Percentiles rank a stretch among this genome's conserved stretches.
Conservation (phyloP, 1,140 invertebrate genomes). For the Drosophila leontia region DNA sequence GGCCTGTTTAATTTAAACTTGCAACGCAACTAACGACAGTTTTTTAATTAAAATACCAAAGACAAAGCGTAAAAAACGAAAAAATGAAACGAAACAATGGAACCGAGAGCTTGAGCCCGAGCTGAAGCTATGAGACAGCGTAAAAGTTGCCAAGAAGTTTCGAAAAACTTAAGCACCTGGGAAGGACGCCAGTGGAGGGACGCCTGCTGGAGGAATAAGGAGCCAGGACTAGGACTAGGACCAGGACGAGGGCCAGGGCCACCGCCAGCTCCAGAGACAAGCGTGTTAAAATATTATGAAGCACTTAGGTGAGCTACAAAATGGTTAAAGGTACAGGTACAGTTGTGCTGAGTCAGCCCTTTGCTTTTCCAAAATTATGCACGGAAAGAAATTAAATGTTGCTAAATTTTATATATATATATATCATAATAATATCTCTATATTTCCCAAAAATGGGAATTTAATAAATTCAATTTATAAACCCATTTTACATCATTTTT, state of each 20-base stretch:
- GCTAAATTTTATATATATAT: neutral
- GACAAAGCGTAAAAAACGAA: conserved; percentile 67
- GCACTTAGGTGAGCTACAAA: conserved; percentile 72
- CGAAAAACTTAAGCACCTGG: conserved; percentile 69
- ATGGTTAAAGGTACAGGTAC: conserved; percentile 52
- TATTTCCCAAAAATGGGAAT: no score
- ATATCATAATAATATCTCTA: neutral
- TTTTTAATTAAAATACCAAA: conserved; percentile 82
- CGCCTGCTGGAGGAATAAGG: no score
- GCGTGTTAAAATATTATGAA: conserved; percentile 81
- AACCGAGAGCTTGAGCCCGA: conserved; percentile 24
- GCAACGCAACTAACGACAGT: conserved; percentile 78
- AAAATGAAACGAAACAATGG: conserved; percentile 38
- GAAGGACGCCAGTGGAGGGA: conserved; percentile 8
- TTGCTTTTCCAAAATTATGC: neutral
- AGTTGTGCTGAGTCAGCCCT: conserved; percentile 34
- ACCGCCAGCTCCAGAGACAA: conserved; percentile 38
- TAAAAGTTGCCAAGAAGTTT: conserved; percentile 75
- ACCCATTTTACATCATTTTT: accelerated
- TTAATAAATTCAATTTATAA: no score
- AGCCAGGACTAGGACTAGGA: neutral
- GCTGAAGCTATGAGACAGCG: conserved; percentile 51
- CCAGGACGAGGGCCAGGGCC: neutral
- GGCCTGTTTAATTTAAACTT: conserved; percentile 78
- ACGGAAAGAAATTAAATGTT: neutral